A percentile compares a stretch with the other conserved stretches of the same genome.
Evolutionary conservation across 2,888 invertebrate species (phyloP).

Genomic region (Amiota minor): DNA sequence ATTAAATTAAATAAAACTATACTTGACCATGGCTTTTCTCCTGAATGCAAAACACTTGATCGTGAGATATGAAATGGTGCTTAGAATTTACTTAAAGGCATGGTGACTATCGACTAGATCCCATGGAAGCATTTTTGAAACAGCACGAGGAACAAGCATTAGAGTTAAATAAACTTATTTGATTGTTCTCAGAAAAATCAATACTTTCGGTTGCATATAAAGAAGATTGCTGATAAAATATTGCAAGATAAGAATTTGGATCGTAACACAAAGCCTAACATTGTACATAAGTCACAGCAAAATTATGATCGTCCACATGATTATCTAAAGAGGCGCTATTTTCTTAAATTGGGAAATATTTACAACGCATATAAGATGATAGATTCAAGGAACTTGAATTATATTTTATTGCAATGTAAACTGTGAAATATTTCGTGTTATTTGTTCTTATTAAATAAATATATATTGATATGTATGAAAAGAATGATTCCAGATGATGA

Average conservation of each 20-base stretch:
- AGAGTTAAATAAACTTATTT: conserved; percentile 83
- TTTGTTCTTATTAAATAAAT: conserved; percentile 34
- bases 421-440: conserved; percentile 46
- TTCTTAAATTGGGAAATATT: conserved; percentile 55
- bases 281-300: background rate
- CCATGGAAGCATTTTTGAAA: conserved; percentile 72
- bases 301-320: conserved; percentile 19
- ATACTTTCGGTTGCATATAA: conserved; percentile 81
- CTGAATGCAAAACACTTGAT: conserved; percentile 90
- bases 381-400: background rate
- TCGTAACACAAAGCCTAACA: conserved; percentile 44
- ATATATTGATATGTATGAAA: background rate
- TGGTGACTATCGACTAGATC: conserved; percentile 77
- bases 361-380: conserved; percentile 34
- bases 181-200: conserved; percentile 87
- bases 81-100: conserved; percentile 77
- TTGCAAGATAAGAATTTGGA: conserved; percentile 70
- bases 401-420: background rate
- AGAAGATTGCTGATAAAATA: conserved; percentile 78
- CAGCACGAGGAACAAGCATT: conserved; percentile 75
- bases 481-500: too few relatives aligned
- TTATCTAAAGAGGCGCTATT: conserved; percentile 53
- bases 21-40: conserved; percentile 88
- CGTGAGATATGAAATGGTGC: conserved; percentile 86
- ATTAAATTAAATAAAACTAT: conserved; percentile 75